Evolutionary conservation across 1,140 invertebrate genomes (phyloP).

Genomic region (Acromyrmex charruanus): DNA sequence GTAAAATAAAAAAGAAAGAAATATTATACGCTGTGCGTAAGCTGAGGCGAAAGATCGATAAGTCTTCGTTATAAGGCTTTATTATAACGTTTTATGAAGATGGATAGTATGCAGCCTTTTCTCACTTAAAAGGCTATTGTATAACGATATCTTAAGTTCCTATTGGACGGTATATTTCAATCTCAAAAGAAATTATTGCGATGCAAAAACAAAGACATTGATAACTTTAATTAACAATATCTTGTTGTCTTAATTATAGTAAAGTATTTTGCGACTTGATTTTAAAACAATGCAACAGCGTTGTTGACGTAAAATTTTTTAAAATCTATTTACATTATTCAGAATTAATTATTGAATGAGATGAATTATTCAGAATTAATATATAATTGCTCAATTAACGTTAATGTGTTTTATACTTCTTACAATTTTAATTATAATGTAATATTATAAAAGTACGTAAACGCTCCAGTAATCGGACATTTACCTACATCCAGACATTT

Average conservation of each 20-base stretch:
- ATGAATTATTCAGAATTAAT: neutral
- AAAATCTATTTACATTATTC: neutral
- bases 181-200: neutral
- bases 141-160: neutral
- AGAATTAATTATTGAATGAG: no score
- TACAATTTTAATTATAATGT: neutral
- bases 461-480: no score
- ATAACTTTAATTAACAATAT: conserved; percentile 28
- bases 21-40: neutral
- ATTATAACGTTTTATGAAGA: conserved; percentile 35
- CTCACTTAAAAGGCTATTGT: neutral
- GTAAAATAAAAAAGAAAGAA: neutral
- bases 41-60: neutral
- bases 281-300: neutral
- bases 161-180: neutral
- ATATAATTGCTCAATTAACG: neutral
- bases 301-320: neutral
- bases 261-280: conserved; percentile 2
- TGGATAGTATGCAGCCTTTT: conserved; percentile 21
- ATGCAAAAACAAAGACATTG: neutral
- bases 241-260: neutral
- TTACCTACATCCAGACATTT: no score
- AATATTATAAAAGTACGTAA: neutral
- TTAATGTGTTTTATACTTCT: neutral
- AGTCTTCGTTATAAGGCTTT: conserved; percentile 7